Evolutionary conservation across 2,797 vertebrate genomes (phyloP), one percentile per base, ranked within the genome.

Genomic region (Argya squamiceps): DNA sequence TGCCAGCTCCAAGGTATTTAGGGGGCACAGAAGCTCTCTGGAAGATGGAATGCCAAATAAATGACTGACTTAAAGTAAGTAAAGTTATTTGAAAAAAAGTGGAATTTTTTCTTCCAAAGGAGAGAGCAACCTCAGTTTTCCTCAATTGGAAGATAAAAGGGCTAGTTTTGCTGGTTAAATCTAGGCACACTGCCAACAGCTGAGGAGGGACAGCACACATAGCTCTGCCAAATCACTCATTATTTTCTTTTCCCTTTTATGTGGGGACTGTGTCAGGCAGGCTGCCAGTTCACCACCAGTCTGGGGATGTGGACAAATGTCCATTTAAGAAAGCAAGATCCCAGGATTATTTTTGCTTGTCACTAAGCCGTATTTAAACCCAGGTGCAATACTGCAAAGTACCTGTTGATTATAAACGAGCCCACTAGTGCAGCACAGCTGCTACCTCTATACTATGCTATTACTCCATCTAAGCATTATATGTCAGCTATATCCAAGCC

Each of bases 241-340:
- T 71, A 41, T 11, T 21, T 73, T 26, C 83, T 74, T 64, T 68
- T 50, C 53, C 56, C 74, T 68, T 69, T 47, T 49, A 71, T 4
- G 29, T 6, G 1, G 41, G 18, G 59, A 76, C 56, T 56, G 41
- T 63, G 24, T 43, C 9, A 14, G 56, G 69, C 73, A 89, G 55
- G 59, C 82, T 97, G 90, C 70, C 83, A 92, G 86, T 29, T 84
- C 79, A 76, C 1, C 0, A 30, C 44, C 43, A 37, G 47, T 64
- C 34, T 44, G 60, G 67, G 77, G 83, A 92, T 30, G 22, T 18
- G 47, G 81, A 87, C 56, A 93, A 92, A 81, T 43, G 50, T 73
- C 89, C 91, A 64, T 52, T 81, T 59, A 90, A 86, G 64, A 93
- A 89, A 89, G 85, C 70, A 86, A 91, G 76, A 87, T 75, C 82